Percentiles rank a stretch among this genome's conserved stretches.
Conservation (phyloP, 2,797 vertebrate species). For the Scarus forsteni region DNA sequence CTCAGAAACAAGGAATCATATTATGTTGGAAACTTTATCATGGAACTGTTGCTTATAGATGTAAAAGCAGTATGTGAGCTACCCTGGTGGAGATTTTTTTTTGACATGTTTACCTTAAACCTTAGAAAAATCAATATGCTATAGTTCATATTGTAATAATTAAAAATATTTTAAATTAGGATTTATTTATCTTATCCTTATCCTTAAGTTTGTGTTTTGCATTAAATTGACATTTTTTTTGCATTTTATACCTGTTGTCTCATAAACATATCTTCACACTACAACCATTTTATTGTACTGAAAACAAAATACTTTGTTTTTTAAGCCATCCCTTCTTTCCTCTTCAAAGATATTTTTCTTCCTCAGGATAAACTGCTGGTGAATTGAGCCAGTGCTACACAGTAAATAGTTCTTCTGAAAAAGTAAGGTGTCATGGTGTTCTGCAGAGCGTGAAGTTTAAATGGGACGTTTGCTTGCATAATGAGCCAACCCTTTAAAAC, state of each 20-base stretch:
- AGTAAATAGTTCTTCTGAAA: conserved; percentile 21
- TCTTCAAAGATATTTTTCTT: conserved; percentile 13
- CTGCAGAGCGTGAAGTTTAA: conserved; percentile 45
- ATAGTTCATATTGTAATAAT: too few relatives aligned
- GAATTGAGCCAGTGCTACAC: conserved; percentile 7
- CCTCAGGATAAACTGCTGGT: conserved; percentile 3
- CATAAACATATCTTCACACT: neutral
- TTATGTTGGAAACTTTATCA: too few relatives aligned
- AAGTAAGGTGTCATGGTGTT: conserved; percentile 35
- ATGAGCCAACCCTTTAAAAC: conserved; percentile 41
- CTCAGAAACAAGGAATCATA: too few relatives aligned
- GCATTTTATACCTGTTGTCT: too few relatives aligned
- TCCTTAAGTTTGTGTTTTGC: neutral
- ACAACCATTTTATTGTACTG: neutral
- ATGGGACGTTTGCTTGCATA: conserved; percentile 42
- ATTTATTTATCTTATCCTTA: neutral
- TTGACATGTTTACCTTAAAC: too few relatives aligned
- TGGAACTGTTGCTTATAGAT: too few relatives aligned
- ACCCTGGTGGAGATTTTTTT: too few relatives aligned
- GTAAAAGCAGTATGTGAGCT: too few relatives aligned
- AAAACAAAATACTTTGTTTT: conserved; percentile 11
- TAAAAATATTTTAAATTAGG: too few relatives aligned
- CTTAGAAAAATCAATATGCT: too few relatives aligned
- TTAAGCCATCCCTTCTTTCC: neutral
- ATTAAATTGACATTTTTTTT: neutral